phyloP scores from a whole-genome alignment of 2,888 invertebrate genomes.

The Hydriomena furcata region DNA sequence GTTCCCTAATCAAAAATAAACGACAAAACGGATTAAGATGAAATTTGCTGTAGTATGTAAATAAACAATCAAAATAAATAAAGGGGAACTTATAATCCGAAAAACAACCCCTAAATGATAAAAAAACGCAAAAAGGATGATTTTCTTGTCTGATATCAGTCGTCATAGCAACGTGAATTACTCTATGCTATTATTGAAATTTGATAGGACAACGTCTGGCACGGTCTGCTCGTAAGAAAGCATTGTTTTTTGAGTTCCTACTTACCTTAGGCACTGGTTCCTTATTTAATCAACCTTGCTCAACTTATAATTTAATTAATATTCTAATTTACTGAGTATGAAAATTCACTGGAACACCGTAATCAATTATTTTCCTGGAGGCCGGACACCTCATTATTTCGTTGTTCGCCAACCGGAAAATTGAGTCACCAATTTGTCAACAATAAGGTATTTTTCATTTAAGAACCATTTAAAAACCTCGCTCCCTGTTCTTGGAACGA shows the following conservation, averaged over 20 bases:
- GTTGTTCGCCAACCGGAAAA: slow-evolving; percentile 3
- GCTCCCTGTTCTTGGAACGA: background rate
- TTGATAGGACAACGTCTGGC: no score
- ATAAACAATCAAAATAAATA: no score
- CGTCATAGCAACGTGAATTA: no score
- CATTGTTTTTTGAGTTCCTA: background rate
- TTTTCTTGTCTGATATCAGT: no score
- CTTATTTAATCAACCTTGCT: slow-evolving; percentile 15
- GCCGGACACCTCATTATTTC: background rate
- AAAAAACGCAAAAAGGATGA: no score
- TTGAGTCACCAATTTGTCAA: background rate
- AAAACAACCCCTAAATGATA: no score
- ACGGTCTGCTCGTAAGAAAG: no score
- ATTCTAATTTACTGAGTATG: slow-evolving; percentile 11
- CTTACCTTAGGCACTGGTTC: background rate
- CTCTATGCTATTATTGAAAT: no score
- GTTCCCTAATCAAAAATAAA: no score
- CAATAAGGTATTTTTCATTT: background rate
- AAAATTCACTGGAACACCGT: slow-evolving; percentile 7
- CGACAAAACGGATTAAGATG: no score
- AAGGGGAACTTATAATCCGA: no score
- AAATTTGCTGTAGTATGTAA: no score
- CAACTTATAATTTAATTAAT: slow-evolving; percentile 20
- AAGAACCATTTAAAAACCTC: background rate
- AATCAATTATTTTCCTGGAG: slow-evolving; percentile 1